Evolutionary conservation across 2,888 invertebrate species (phyloP), one percentile per base, ranked within the genome.

Genomic region (Xylota sylvarum): DNA sequence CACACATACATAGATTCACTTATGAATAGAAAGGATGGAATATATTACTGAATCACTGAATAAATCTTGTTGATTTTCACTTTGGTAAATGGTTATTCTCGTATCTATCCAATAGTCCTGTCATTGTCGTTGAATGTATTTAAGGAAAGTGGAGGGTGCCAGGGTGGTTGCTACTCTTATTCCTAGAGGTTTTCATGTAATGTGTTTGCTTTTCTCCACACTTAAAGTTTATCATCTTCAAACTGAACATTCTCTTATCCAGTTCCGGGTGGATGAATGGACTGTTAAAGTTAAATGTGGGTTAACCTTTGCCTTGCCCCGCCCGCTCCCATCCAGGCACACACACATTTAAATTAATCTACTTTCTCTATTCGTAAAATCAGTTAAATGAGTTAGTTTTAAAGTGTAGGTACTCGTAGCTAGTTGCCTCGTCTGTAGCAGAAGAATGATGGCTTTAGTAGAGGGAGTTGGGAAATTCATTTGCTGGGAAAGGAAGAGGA

Each of bases 1-100:
- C 48, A 50, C 56, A 40, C 50, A 62, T 4, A 27, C 65, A 73
- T 1, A 32, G 32, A 58, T 52, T 60, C 17, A 48, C 58, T 69
- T 79, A 74, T 73, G 74, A 67, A 78, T 78, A 55, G 67, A 62
- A 62, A 52, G 67, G 55, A 73, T 78, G 32, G 64, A 69, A 84
- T 84, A 84, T 64, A 79, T 84, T 86, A 77, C 81, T 73, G 77
- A 82, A 82, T 81, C 86, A 73, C 82, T 86, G 86, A 86, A 86
- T 86, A 86, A 86, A 86, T 86, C 86, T 78, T 82, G 86, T 86
- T 81, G 86, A 82, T 81, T 86, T 82, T 78, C 78, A 86, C 86
- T 86, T 86, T 86, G 58, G 72, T 86, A 86, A 86, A 86, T 86
- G 86, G 86, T 81, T 86, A 73, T 82, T 82, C 77, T 78, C 67